These are phyloP conservation scores for Uromys caudimaculatus DNA, from an alignment of 2,797 vertebrate species.

Conservation along the genomic window DNA sequence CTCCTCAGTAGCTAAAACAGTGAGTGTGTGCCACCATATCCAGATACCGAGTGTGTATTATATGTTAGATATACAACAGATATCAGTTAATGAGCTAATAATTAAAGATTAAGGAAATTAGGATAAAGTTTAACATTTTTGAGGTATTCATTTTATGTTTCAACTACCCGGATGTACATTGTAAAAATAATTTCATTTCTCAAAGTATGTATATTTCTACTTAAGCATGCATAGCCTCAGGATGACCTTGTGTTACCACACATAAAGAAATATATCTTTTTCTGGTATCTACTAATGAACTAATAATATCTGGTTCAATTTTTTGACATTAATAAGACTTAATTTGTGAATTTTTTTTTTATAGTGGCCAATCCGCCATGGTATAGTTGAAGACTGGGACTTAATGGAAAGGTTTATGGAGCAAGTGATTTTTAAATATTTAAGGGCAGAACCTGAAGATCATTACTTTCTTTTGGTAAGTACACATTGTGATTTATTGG, in stretches of 20 bases:
- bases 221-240: background rate
- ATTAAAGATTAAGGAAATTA: constrained; percentile 44
- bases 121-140: constrained; percentile 48
- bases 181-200: constrained; percentile 45
- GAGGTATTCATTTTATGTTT: background rate
- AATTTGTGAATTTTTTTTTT: constrained; percentile 63
- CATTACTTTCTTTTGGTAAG: constrained; percentile 98
- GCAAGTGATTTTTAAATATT: constrained; percentile 99
- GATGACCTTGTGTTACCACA: background rate
- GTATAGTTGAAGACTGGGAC: constrained; percentile 99
- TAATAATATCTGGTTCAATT: constrained; percentile 37
- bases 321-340: constrained; percentile 58
- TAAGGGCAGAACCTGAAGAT: constrained; percentile 98
- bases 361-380: constrained; percentile 98
- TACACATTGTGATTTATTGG: constrained; percentile 64
- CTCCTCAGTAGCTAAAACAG: background rate
- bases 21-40: background rate
- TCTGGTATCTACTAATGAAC: background rate
- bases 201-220: background rate
- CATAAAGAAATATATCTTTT: background rate
- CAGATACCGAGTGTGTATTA: background rate
- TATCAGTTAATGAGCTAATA: constrained; percentile 40
- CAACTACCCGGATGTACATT: constrained; percentile 5
- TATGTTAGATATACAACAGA: background rate
- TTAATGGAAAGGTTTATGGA: constrained; percentile 99